Evolutionary conservation across 2,113 vertebrate genomes (phyloP), one percentile per base, ranked within the genome.

Genomic region (Patagioenas fasciata): DNA sequence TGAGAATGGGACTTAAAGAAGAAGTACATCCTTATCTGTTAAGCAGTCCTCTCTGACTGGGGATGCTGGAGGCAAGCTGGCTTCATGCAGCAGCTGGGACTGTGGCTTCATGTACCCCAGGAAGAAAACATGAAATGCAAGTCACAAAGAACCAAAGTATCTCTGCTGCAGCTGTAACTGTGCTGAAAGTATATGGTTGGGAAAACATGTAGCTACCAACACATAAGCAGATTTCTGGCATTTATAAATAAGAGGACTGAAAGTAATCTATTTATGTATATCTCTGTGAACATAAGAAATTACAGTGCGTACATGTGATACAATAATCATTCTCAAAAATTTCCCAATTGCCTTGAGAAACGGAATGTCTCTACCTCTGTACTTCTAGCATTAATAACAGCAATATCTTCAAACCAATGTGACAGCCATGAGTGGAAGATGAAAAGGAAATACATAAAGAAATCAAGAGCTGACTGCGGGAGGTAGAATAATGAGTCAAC

Each of bases 401-500:
- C 34, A 83, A 24, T 85, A 60, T 26, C 29, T 85, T 80, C 60
- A 87, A 77, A 78, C 13, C 29, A 81, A 10, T 26, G 15, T 47
- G 42, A 88, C 61, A 94, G 8, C 10, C 5, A 15, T 32, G 13
- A 88, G 29, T 11, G 79, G 38, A 80, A 86, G 83, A 91, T 81
- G 66, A 91, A 92, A 93, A 90, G 47, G 92, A 91, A 93, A 86
- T 58, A 40, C 15, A 65, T 81, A 62, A 95, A 80, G 91, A 96
- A 96, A 91, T 91, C 56, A 83, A 88, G 80, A 80, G 15, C 6
- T 79, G 74, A 86, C 86, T 88, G n/a, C 38, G 90, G 62, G 66
- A 95, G 70, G 66, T 62, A 81, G n/a, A 80, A 95, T 78, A 90
- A 81, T 91, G 95, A 96, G 24, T 95, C 83, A 96, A 60, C 34